phyloP scores from a whole-genome alignment of 2,888 invertebrate genomes.

The Melanargia galathea region DNA sequence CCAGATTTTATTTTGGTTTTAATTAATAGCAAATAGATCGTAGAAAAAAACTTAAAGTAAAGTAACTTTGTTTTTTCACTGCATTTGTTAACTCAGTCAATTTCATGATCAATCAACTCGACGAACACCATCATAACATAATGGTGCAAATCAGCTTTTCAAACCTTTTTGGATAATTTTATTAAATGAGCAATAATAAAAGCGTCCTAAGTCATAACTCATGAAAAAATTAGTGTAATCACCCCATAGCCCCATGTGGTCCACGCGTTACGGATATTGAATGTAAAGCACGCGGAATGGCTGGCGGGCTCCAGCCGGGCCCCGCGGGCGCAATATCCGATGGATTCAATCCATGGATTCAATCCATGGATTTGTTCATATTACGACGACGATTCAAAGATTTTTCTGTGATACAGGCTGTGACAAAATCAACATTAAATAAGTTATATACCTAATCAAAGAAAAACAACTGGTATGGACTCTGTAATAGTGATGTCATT shows the following conservation, averaged over 20 bases:
- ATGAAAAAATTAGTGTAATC: slow-evolving; percentile 23
- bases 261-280: slow-evolving; percentile 41
- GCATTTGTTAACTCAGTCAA: too few species aligned
- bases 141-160: too few species aligned
- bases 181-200: slow-evolving; percentile 22
- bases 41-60: too few species aligned
- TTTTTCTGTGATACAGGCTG: slow-evolving; percentile 25
- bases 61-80: too few species aligned
- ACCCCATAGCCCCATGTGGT: slow-evolving; percentile 49
- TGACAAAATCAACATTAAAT: background rate
- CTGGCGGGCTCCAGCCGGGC: too few species aligned
- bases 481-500: background rate
- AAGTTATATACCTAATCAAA: too few species aligned
- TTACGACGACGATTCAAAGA: slow-evolving; percentile 37
- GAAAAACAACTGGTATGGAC: too few species aligned
- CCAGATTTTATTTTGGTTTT: too few species aligned
- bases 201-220: slow-evolving; percentile 16
- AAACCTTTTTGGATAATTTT: background rate
- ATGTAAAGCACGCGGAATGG: slow-evolving; percentile 39
- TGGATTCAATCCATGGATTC: slow-evolving; percentile 49
- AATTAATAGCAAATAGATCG: too few species aligned
- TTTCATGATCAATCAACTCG: background rate
- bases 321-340: slow-evolving; percentile 60
- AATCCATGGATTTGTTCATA: slow-evolving; percentile 54
- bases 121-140: background rate